Evolutionary conservation across 2,113 vertebrate genomes (phyloP).

Genomic region (Nycticorax nycticorax): DNA sequence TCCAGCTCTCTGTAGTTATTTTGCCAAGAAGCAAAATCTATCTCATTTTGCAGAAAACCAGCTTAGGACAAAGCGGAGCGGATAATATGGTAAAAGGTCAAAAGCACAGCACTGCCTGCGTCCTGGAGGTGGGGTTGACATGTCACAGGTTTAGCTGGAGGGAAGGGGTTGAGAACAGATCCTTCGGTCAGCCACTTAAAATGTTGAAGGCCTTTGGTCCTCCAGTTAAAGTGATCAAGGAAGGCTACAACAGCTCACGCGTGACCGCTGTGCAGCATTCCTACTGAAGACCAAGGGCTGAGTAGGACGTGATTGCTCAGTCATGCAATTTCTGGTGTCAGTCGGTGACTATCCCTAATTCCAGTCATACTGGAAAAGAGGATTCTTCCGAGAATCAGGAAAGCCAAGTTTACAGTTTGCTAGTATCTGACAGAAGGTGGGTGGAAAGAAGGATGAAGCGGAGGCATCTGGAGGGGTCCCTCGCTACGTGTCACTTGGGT

Average conservation of each 20-base stretch:
- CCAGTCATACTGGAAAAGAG: not conserved
- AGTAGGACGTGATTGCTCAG: not conserved
- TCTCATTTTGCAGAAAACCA: slow-evolving; percentile 49
- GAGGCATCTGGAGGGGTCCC: not conserved
- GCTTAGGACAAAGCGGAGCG: not conserved
- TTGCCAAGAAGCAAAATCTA: slow-evolving; percentile 39
- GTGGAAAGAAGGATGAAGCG: not conserved
- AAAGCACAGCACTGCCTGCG: not conserved
- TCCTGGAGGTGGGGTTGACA: slow-evolving; percentile 11
- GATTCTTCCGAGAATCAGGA: not conserved
- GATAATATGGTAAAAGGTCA: slow-evolving; percentile 41
- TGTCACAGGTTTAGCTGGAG: slow-evolving; percentile 44
- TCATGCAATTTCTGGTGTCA: slow-evolving; percentile 4
- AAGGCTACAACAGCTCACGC: slow-evolving; percentile 10
- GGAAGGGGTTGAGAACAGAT: slow-evolving; percentile 36
- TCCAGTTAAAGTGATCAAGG: slow-evolving; percentile 65
- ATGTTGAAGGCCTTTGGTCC: slow-evolving; percentile 58
- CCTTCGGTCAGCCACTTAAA: slow-evolving; percentile 64
- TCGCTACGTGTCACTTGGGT: not conserved
- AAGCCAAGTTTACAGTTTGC: not conserved
- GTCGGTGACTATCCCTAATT: not conserved
- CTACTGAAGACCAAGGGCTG: slow-evolving; percentile 16
- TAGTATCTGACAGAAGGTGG: not conserved
- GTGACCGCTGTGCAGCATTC: not conserved
- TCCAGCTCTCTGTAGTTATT: not conserved